Evolutionary conservation across 1,140 invertebrate species (phyloP).

Genomic region (Zaprionus lachaisei): DNA sequence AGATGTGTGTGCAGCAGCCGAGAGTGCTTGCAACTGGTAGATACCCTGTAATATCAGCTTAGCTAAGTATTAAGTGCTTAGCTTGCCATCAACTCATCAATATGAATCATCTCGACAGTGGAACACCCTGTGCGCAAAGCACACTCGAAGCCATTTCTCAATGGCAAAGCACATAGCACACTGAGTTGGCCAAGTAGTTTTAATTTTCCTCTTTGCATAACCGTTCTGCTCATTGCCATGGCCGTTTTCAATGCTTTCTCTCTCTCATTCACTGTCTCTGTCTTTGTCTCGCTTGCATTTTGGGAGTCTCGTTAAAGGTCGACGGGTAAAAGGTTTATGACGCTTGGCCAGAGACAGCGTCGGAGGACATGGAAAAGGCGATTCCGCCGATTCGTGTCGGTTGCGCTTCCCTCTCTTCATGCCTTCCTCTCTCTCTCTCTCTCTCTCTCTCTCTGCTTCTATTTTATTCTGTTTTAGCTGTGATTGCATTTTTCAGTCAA

Average conservation of each 20-base stretch:
- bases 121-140: background rate
- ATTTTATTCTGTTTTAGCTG: background rate
- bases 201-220: conserved; percentile 6
- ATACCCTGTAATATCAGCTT: background rate
- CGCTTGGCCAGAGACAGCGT: conserved; percentile 7
- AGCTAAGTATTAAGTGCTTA: background rate
- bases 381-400: background rate
- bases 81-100: background rate
- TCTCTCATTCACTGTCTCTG: background rate
- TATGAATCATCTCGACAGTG: background rate
- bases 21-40: background rate
- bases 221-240: background rate
- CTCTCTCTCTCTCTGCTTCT: background rate
- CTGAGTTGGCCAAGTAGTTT: conserved; percentile 1
- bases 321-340: conserved; percentile 9
- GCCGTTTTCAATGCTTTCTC: background rate
- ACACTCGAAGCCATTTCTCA: background rate
- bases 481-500: conserved; percentile 35
- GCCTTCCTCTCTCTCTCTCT: background rate
- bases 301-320: conserved; percentile 9
- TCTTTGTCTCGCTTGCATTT: background rate
- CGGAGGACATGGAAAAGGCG: background rate
- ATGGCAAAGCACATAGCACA: conserved; percentile 4
- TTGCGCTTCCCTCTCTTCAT: background rate
- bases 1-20: background rate